Conservation (phyloP, 2,113 vertebrate genomes). For the Pelecanus crispus region DNA sequence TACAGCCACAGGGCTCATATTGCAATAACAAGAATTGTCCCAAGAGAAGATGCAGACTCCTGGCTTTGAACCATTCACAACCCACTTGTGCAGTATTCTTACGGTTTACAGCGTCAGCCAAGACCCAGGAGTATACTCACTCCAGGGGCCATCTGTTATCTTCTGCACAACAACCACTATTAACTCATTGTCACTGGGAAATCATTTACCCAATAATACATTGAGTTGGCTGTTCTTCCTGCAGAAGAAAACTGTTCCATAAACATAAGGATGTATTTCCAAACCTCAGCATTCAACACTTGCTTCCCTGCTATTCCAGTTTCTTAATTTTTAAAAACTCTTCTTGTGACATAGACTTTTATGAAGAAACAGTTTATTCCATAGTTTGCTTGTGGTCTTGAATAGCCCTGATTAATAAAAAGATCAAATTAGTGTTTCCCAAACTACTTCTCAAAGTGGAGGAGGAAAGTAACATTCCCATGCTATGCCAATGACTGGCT, state of each 20-base stretch:
- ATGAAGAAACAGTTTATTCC: background rate
- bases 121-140: background rate
- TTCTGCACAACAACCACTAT: background rate
- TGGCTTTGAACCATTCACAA: background rate
- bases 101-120: background rate
- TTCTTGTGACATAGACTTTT: background rate
- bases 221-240: background rate
- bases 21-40: background rate
- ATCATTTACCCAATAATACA: background rate
- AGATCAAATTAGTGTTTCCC: background rate
- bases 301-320: background rate
- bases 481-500: background rate
- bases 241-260: background rate
- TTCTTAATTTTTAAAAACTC: background rate
- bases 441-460: background rate
- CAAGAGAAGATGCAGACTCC: background rate
- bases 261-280: background rate
- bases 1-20: accelerated
- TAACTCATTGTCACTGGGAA: background rate
- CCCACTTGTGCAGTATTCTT: background rate
- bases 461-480: background rate
- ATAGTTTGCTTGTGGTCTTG: background rate
- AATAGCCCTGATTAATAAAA: background rate
- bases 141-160: slow-evolving; percentile 19
- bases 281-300: background rate